Conservation (phyloP, 2,888 invertebrate genomes). For the Lathronympha strigana region DNA sequence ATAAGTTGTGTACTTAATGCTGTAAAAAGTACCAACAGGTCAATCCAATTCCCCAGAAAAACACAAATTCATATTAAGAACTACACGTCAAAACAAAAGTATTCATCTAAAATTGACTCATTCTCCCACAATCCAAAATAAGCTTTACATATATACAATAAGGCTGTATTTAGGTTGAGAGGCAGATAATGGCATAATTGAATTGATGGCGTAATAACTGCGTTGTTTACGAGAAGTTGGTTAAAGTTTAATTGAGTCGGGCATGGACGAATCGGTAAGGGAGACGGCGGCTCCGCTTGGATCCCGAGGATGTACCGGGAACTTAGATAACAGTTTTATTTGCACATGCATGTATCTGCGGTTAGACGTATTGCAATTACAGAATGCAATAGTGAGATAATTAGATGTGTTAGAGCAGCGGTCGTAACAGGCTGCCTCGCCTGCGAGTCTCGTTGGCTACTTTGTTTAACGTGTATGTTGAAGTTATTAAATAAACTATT, state of each 20-base stretch:
- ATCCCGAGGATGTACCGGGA: not conserved
- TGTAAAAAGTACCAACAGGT: constrained; percentile 5
- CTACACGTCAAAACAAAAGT: constrained; percentile 64
- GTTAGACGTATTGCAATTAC: no score
- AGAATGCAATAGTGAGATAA: no score
- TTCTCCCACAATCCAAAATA: constrained; percentile 42
- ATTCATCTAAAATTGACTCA: constrained; percentile 65
- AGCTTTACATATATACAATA: constrained; percentile 48
- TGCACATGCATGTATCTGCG: not conserved
- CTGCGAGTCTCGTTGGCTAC: no score
- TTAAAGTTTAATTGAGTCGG: constrained; percentile 82
- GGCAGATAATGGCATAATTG: constrained; percentile 35
- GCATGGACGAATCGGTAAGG: constrained; percentile 48
- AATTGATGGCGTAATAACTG: constrained; percentile 63
- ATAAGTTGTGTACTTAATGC: not conserved
- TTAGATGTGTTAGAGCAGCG: no score
- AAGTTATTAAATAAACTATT: no score
- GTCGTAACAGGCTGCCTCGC: no score
- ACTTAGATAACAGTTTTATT: not conserved
- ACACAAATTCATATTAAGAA: constrained; percentile 46
- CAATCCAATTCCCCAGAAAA: constrained; percentile 1
- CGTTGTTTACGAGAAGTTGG: constrained; percentile 80
- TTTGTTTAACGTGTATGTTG: no score
- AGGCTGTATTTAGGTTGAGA: constrained; percentile 52
- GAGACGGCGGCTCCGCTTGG: constrained; percentile 21